A percentile compares a stretch with the other conserved stretches of the same genome.
Conservation (phyloP, 2,797 vertebrate genomes). For the Poeciliopsis infans region DNA sequence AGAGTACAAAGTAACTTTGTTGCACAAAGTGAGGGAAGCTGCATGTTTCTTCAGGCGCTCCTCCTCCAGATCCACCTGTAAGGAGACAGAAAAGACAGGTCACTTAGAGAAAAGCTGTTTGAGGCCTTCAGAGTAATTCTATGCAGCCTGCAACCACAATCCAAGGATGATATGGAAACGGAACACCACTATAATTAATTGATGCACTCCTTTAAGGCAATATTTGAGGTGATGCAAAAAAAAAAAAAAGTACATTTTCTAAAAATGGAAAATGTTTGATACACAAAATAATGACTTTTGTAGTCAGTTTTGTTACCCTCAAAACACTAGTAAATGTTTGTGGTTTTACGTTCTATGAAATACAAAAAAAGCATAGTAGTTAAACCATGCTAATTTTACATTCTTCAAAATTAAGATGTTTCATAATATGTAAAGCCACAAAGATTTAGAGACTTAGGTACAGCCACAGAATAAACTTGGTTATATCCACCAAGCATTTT, state of each 20-base stretch:
- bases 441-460: not conserved
- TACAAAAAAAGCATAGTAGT: not conserved
- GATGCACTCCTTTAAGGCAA: not conserved
- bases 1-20: slow-evolving; percentile 72
- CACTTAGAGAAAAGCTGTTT: not conserved
- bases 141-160: not conserved
- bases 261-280: not conserved
- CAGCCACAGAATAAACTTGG: not conserved
- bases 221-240: not conserved
- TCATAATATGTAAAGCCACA: not conserved
- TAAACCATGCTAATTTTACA: no score
- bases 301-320: not conserved
- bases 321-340: not conserved
- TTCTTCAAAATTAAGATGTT: no score
- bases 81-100: slow-evolving; percentile 10
- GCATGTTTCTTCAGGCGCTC: slow-evolving; percentile 69
- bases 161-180: not conserved
- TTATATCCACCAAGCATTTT: not conserved
- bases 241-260: not conserved
- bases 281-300: not conserved
- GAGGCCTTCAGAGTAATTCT: not conserved
- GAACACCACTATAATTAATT: not conserved
- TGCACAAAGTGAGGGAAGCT: slow-evolving; percentile 73
- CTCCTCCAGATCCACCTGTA: slow-evolving; percentile 89
- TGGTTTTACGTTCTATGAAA: not conserved